Conservation (phyloP, 2,113 vertebrate genomes). For the Hiodon tergisus region DNA sequence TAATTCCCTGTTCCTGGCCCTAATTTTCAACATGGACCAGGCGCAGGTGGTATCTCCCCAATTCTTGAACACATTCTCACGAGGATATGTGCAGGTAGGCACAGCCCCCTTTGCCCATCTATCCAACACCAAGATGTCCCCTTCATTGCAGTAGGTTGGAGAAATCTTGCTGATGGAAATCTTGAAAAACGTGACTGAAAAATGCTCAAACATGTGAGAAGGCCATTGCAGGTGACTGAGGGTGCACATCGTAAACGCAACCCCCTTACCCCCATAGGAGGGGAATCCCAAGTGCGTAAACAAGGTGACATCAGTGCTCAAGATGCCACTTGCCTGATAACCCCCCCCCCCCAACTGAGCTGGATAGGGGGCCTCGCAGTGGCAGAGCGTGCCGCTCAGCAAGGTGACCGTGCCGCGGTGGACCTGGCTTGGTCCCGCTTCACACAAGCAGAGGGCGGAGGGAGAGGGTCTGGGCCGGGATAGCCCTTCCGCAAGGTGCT, state of each 20-base stretch:
- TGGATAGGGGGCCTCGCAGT: neutral
- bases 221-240: too few relatives aligned
- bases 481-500: slow-evolving; percentile 63
- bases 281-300: slow-evolving; percentile 58
- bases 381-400: neutral
- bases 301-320: slow-evolving; percentile 45
- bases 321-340: slow-evolving; percentile 44
- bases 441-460: neutral
- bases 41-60: too few relatives aligned
- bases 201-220: neutral
- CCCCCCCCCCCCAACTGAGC: neutral
- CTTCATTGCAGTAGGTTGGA: too few relatives aligned
- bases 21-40: too few relatives aligned
- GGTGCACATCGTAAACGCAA: too few relatives aligned
- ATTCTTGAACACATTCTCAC: too few relatives aligned
- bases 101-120: too few relatives aligned
- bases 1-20: too few relatives aligned
- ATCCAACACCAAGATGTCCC: too few relatives aligned
- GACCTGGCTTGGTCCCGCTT: neutral
- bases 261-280: neutral
- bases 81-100: too few relatives aligned
- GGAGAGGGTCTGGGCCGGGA: slow-evolving; percentile 56
- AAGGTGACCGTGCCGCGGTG: neutral
- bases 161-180: neutral
- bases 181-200: neutral